A percentile compares a stretch with the other conserved stretches of the same genome.
These are phyloP conservation scores for Takifugu rubripes DNA, from an alignment of 2,797 vertebrate species.

Conservation along the genomic window DNA sequence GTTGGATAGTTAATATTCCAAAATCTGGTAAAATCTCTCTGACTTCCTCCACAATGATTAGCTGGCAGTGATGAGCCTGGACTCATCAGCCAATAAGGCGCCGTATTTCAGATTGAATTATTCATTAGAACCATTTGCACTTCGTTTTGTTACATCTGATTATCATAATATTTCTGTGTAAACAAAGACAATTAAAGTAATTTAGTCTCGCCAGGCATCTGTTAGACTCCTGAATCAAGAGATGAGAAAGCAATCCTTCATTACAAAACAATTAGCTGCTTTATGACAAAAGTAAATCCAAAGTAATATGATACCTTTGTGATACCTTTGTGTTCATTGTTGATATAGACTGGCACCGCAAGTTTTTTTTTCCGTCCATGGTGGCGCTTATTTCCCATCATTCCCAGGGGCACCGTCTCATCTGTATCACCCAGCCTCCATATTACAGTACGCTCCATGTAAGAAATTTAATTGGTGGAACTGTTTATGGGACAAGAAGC, in stretches of 20 bases:
- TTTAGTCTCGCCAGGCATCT: too few species aligned
- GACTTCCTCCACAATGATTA: neutral
- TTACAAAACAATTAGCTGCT: too few species aligned
- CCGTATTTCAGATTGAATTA: neutral
- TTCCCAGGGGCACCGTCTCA: neutral
- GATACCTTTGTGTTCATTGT: too few species aligned
- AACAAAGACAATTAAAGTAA: too few species aligned
- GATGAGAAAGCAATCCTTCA: too few species aligned
- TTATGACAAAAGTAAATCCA: too few species aligned
- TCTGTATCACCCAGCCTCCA: conserved; percentile 8
- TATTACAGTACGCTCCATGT: conserved; percentile 34
- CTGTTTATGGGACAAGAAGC: conserved; percentile 36
- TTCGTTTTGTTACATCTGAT: too few species aligned
- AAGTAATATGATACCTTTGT: too few species aligned
- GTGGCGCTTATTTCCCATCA: neutral
- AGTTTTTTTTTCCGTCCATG: conserved; percentile 4
- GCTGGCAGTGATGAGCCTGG: neutral
- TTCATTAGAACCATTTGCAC: too few species aligned
- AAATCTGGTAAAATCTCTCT: neutral
- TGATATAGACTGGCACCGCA: neutral
- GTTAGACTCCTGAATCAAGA: too few species aligned
- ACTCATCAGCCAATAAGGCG: neutral
- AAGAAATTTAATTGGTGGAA: conserved; percentile 59
- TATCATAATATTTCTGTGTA: too few species aligned
- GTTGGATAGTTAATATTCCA: neutral